Evolutionary conservation across 2,797 vertebrate genomes (phyloP).

Genomic region (Antennarius maculatus): DNA sequence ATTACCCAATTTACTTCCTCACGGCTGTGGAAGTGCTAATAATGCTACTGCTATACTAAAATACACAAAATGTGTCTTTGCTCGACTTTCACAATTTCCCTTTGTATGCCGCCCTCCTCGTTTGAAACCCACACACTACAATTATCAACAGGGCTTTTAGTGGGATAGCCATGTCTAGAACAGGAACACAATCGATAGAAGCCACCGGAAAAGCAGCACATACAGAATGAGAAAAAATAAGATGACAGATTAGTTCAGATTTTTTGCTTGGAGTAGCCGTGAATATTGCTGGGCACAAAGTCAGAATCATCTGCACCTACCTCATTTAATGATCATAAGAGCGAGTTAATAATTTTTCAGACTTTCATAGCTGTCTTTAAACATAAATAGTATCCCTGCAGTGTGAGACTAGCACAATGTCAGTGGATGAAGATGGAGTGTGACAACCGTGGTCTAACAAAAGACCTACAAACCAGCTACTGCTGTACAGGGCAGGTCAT

Average conservation of each 20-base stretch:
- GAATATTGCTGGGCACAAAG: slow-evolving; percentile 28
- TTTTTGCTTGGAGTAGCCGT: slow-evolving; percentile 26
- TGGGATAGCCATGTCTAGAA: not conserved
- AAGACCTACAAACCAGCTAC: slow-evolving; percentile 14
- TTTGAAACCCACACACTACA: slow-evolving; percentile 23
- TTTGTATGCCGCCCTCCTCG: slow-evolving; percentile 8
- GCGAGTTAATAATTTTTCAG: not conserved
- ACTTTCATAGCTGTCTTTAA: slow-evolving; percentile 23
- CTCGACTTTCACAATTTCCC: not conserved
- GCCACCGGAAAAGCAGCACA: slow-evolving; percentile 32
- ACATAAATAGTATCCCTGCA: not conserved
- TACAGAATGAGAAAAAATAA: slow-evolving; percentile 27
- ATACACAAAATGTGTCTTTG: not conserved
- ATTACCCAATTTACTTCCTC: not conserved
- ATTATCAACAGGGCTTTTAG: slow-evolving; percentile 12
- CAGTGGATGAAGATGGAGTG: slow-evolving; percentile 18
- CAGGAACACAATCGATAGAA: slow-evolving; percentile 11
- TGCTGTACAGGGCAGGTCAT: slow-evolving; percentile 14
- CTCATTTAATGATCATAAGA: slow-evolving; percentile 7
- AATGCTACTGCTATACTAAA: not conserved
- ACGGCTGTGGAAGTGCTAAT: not conserved
- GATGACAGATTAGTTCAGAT: slow-evolving; percentile 36
- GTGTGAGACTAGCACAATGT: slow-evolving; percentile 1
- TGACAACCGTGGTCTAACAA: slow-evolving; percentile 34
- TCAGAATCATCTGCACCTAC: slow-evolving; percentile 19